Evolutionary conservation across 2,888 invertebrate species (phyloP), one percentile per base, ranked within the genome.

Genomic region (Unio delphinus): DNA sequence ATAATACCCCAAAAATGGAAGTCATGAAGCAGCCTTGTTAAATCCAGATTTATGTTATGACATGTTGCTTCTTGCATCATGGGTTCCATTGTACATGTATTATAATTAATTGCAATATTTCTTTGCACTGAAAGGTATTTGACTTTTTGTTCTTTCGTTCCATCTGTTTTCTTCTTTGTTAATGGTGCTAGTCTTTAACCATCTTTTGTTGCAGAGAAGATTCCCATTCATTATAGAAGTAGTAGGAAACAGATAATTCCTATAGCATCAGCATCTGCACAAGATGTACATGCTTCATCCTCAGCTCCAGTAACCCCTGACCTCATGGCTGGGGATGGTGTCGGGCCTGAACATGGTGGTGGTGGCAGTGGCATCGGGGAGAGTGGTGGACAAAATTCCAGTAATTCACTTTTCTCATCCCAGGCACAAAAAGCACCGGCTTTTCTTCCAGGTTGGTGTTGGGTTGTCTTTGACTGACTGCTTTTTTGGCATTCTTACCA

Each of bases 181-280:
- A 45, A 45, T 45, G 45, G 45, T 45, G 45, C 11, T 45, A 45
- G 45, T 45, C 11, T 45, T 45, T 45, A 45, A 45, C 45, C 45
- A 45, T 45, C 45, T 74, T 78, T 73, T 60, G 61, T 82, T 82
- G 69, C 80, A 86, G 86, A 86, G 73, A 86, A 86, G 76, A 80
- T 86, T 64, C 86, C 86, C 18, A 86, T 86, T 66, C 86, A 86
- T 74, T 83, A 79, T 72, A 76, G 86, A 61, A 81, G 78, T 70
- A 79, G 73, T 71, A 78, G 79, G 67, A 84, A 80, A 75, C 82
- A 79, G 73, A 76, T 82, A 23, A 78, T 76, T 34, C 80, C 83
- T 34, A 74, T 77, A 60, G 75, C 83, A 7, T 65, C 82, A n/a
- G 81, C 81, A 7, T 80, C 77, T 71, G 80, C 80, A 58, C 83